phyloP scores from a whole-genome alignment of 30 jellyfish, hydroid and myxozoan species.

The Clytia hemisphaerica region DNA sequence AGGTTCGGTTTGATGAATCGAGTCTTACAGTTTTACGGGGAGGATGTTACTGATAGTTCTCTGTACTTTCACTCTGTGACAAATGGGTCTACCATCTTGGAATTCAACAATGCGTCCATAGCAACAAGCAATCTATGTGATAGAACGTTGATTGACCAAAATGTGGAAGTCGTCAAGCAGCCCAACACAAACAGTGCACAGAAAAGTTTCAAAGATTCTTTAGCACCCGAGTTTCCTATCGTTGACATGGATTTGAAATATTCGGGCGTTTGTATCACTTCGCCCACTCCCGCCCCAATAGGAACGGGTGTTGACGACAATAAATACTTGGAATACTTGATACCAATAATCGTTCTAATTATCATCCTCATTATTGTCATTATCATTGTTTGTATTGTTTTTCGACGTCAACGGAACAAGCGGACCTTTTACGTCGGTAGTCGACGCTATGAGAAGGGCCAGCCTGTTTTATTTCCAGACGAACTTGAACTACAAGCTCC shows the following conservation, averaged over 20 bases:
- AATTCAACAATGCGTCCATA: background rate
- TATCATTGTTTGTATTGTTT: background rate
- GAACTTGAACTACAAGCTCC: background rate
- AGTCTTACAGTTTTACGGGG: background rate
- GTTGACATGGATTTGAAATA: background rate
- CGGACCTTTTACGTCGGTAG: too few species aligned
- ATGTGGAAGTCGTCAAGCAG: background rate
- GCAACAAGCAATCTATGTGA: background rate
- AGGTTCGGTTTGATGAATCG: background rate
- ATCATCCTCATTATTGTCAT: slow-evolving; percentile 7
- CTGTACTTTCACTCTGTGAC: background rate
- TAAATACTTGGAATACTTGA: background rate
- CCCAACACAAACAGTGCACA: slow-evolving; percentile 8
- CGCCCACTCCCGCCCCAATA: background rate
- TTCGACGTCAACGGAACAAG: background rate
- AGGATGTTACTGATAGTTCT: background rate
- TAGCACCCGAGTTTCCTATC: slow-evolving; percentile 7
- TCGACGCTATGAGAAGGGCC: background rate
- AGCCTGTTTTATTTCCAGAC: slow-evolving; percentile 9
- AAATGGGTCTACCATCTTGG: slow-evolving; percentile 1
- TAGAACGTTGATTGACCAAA: background rate
- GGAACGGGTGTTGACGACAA: background rate
- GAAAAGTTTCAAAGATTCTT: background rate
- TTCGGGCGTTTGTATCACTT: background rate
- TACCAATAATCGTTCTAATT: background rate